These are phyloP conservation scores for Lerista edwardsae DNA, from an alignment of 2,797 vertebrate species.

Conservation along the genomic window DNA sequence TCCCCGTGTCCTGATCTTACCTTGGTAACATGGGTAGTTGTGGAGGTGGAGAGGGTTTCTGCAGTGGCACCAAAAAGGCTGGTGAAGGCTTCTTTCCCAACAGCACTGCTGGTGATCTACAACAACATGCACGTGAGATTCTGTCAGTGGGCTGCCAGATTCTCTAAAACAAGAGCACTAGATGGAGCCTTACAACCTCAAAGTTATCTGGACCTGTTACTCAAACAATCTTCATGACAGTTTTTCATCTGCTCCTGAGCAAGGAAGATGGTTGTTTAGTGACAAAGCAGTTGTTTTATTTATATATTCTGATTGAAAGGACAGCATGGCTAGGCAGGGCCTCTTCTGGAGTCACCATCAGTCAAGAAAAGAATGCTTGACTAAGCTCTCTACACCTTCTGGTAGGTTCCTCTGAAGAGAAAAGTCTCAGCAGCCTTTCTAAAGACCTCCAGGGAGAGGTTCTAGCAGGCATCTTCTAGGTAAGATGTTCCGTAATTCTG, in stretches of 20 bases:
- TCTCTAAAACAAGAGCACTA: not conserved
- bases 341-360: not conserved
- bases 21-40: constrained; percentile 98
- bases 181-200: not conserved
- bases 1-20: constrained; percentile 75
- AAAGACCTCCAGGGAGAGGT: not conserved
- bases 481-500: not conserved
- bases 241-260: not conserved
- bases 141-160: not conserved
- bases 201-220: not conserved
- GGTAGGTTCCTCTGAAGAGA: not conserved
- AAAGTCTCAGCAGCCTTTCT: not conserved
- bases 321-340: not conserved
- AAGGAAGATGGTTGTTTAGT: not conserved
- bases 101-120: constrained; percentile 68
- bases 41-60: constrained; percentile 94
- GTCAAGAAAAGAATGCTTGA: not conserved
- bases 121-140: constrained; percentile 50
- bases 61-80: constrained; percentile 83
- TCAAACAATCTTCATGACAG: not conserved
- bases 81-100: constrained; percentile 78
- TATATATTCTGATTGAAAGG: not conserved
- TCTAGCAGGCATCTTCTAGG: not conserved
- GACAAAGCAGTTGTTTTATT: not conserved
- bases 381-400: not conserved